Evolutionary conservation across 2,888 invertebrate genomes (phyloP).

Genomic region (Volucella zonaria): DNA sequence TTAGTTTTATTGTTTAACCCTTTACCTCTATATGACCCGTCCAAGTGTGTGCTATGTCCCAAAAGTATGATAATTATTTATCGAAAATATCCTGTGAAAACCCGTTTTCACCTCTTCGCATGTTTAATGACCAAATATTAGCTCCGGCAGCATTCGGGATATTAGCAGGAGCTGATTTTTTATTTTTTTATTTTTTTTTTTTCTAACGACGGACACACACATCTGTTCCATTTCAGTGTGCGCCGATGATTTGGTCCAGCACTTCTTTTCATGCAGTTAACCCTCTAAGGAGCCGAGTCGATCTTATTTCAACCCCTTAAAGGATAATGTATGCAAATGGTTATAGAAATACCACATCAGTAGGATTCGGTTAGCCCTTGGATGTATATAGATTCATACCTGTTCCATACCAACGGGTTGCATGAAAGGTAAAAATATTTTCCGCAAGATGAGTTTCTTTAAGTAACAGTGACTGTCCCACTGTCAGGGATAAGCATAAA

Average conservation of each 20-base stretch:
- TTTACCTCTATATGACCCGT: conserved; percentile 52
- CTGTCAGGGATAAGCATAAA: not conserved
- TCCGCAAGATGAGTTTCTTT: conserved; percentile 54
- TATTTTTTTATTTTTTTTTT: no score
- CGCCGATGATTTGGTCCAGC: conserved; percentile 20
- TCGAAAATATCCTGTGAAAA: conserved; percentile 60
- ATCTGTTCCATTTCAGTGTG: conserved; percentile 36
- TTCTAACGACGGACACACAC: conserved; percentile 43
- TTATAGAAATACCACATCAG: conserved; percentile 8
- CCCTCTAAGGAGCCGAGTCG: conserved; percentile 2
- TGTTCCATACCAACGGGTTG: conserved; percentile 16
- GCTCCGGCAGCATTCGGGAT: no score
- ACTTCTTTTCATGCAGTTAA: not conserved
- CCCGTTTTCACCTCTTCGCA: conserved; percentile 46
- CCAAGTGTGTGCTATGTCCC: conserved; percentile 42
- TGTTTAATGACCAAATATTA: conserved; percentile 48
- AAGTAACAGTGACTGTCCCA: not conserved
- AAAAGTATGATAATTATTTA: conserved; percentile 49
- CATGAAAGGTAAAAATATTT: conserved; percentile 36
- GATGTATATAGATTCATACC: not conserved
- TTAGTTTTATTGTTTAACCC: conserved; percentile 33
- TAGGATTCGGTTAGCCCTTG: not conserved
- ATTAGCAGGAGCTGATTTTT: conserved; percentile 20
- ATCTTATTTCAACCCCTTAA: conserved; percentile 20
- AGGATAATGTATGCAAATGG: conserved; percentile 53